Evolutionary conservation across 1,140 invertebrate species (phyloP).

Genomic region (Ceratoteleas bidentatus): DNA sequence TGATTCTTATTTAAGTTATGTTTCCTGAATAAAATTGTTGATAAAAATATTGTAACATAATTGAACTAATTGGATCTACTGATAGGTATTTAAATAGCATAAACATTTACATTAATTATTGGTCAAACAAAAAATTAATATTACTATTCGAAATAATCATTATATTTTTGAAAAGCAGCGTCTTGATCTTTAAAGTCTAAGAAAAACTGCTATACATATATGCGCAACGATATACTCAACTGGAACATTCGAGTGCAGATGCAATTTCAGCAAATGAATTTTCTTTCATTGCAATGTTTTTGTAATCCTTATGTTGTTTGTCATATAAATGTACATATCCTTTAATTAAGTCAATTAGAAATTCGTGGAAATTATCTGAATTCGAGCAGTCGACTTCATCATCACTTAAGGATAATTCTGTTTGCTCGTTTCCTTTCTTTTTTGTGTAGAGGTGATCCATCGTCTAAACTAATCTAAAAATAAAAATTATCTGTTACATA

Average conservation of each 20-base stretch:
- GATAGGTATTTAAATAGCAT: no score
- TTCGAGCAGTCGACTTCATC: background rate
- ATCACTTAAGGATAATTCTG: background rate
- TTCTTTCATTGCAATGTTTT: conserved; percentile 7
- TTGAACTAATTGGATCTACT: no score
- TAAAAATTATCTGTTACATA: no score
- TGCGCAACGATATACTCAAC: background rate
- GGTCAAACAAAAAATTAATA: no score
- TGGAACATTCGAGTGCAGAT: conserved; percentile 1
- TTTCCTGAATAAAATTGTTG: no score
- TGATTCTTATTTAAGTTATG: no score
- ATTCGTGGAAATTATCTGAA: conserved; percentile 25
- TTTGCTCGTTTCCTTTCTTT: no score
- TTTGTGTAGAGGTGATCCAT: no score
- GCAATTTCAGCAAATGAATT: conserved; percentile 12
- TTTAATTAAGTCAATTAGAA: conserved; percentile 25
- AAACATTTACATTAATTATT: no score
- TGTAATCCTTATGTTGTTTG: conserved; percentile 18
- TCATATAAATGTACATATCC: conserved; percentile 14
- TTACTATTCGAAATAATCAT: background rate
- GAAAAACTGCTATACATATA: conserved; percentile 1
- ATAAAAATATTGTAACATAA: no score
- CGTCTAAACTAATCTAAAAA: no score
- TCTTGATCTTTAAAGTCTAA: background rate
- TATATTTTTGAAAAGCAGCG: background rate